Conservation (phyloP, 2,797 vertebrate species). For the Notoglanidium macrostoma region DNA sequence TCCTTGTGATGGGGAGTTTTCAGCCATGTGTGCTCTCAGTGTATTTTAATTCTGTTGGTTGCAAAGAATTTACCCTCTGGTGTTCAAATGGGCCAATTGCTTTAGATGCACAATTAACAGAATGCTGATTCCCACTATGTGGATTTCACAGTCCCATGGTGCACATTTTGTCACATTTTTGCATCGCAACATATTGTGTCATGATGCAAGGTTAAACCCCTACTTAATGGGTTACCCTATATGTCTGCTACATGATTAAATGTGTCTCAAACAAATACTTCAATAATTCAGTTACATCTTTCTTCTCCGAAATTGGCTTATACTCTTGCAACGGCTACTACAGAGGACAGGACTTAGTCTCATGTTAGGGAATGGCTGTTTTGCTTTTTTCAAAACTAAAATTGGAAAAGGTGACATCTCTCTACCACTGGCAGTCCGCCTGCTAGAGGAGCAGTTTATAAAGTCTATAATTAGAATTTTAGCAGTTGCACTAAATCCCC, state of each 20-base stretch:
- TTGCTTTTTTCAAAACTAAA: slow-evolving; percentile 36
- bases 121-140: not conserved
- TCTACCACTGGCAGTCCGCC: slow-evolving; percentile 7
- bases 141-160: not conserved
- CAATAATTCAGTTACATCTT: not conserved
- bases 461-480: slow-evolving; percentile 29
- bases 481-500: slow-evolving; percentile 15
- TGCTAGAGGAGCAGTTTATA: not conserved
- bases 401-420: slow-evolving; percentile 26
- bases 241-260: not conserved
- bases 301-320: not conserved
- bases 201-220: not conserved
- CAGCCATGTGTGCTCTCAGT: not conserved
- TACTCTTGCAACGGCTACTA: slow-evolving; percentile 22
- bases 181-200: not conserved
- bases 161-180: not conserved
- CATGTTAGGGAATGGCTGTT: slow-evolving; percentile 18
- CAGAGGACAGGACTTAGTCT: slow-evolving; percentile 23
- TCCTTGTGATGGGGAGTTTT: not conserved
- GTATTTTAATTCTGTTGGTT: not conserved
- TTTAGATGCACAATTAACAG: not conserved
- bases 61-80: not conserved
- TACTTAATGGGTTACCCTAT: not conserved
- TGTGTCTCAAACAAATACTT: not conserved
- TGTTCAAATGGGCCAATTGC: not conserved